Conservation (phyloP, 2,797 vertebrate species). For the Phalanger gymnotis region DNA sequence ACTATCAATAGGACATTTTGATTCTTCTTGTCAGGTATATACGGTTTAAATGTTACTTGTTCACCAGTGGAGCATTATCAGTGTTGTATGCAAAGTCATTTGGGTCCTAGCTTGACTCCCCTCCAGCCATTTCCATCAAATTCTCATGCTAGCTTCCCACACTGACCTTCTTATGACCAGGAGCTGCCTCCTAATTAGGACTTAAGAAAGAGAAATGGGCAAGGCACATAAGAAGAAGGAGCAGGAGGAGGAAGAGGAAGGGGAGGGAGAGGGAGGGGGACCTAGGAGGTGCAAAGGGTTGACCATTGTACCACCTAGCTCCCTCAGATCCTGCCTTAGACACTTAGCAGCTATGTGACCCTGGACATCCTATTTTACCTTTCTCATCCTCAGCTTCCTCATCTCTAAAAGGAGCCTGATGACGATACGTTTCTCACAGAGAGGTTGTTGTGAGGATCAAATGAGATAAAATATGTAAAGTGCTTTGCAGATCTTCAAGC, state of each 20-base stretch:
- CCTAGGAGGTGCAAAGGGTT: too few relatives aligned
- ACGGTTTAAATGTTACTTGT: neutral
- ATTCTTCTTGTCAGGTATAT: neutral
- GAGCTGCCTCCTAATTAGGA: neutral
- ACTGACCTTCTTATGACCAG: neutral
- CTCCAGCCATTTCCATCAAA: neutral
- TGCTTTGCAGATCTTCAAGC: neutral
- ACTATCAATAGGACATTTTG: neutral
- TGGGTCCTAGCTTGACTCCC: too few relatives aligned
- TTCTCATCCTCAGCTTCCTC: neutral
- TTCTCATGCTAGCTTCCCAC: neutral
- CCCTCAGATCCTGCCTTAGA: too few relatives aligned
- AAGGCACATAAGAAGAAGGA: neutral
- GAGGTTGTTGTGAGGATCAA: neutral
- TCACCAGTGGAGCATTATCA: neutral
- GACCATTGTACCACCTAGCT: too few relatives aligned
- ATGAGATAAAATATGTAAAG: neutral
- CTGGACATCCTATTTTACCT: conserved; percentile 17
- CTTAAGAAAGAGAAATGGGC: neutral
- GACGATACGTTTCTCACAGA: neutral
- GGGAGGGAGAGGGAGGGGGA: too few relatives aligned
- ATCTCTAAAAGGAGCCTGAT: neutral
- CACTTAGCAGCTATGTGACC: neutral
- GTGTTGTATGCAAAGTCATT: neutral
- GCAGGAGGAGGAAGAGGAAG: too few relatives aligned